Evolutionary conservation across 2,888 invertebrate genomes (phyloP).

Genomic region (Acrobasis suavella): DNA sequence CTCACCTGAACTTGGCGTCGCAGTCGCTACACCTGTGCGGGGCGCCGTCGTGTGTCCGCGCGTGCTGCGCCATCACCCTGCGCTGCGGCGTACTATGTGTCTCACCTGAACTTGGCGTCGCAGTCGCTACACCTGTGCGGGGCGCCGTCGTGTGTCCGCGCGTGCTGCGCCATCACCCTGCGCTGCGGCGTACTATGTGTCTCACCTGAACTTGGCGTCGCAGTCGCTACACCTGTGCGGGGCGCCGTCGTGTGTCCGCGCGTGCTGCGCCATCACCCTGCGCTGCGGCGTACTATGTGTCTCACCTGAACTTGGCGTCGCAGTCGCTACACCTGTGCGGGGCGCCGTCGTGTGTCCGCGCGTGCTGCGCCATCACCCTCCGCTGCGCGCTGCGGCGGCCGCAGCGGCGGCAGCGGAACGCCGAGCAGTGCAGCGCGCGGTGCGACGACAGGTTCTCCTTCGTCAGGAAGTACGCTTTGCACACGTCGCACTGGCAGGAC

Average conservation of each 20-base stretch:
- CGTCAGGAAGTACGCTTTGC: conserved; percentile 57
- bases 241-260: conserved; percentile 29
- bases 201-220: conserved; percentile 1
- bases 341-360: conserved; percentile 29
- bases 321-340: conserved; percentile 12
- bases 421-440: conserved; percentile 48
- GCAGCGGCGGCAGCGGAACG: conserved; percentile 54
- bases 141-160: too few species aligned
- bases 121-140: conserved; percentile 10
- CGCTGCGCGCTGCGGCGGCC: conserved; percentile 48
- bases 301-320: conserved; percentile 1
- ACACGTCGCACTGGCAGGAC: conserved; percentile 60
- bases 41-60: too few species aligned
- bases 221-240: conserved; percentile 12
- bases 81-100: too few species aligned
- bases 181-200: too few species aligned
- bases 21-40: conserved; percentile 10
- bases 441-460: conserved; percentile 57
- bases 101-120: conserved; percentile 1
- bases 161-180: too few species aligned
- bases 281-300: conserved; percentile 42
- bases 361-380: conserved; percentile 49
- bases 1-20: conserved; percentile 1
- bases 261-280: conserved; percentile 50
- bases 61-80: too few species aligned